A percentile compares a stretch with the other conserved stretches of the same genome.
phyloP scores from a whole-genome alignment of 2,113 vertebrate genomes.

The Mirza zaza region DNA sequence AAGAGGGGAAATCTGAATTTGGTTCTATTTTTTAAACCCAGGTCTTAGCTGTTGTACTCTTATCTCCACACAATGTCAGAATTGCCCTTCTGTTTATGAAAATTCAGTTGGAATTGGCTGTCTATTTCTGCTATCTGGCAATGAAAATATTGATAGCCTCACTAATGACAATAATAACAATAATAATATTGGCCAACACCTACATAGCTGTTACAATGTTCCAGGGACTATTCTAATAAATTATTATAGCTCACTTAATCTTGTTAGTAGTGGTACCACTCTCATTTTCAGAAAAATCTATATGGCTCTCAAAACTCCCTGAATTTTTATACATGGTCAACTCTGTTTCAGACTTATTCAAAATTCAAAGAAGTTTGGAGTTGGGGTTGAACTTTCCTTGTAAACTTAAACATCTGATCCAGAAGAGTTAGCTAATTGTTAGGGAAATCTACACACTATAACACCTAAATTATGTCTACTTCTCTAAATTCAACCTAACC shows the following conservation, averaged over 20 bases:
- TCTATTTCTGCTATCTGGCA: not conserved
- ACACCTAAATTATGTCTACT: not conserved
- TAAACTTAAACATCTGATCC: not conserved
- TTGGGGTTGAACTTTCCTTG: not conserved
- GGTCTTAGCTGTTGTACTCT: not conserved
- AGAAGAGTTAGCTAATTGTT: not conserved
- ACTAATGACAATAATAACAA: not conserved
- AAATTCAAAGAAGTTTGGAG: not conserved
- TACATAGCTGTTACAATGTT: not conserved
- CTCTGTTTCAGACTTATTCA: not conserved
- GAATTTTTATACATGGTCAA: not conserved
- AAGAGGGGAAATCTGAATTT: not conserved
- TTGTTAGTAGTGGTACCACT: not conserved
- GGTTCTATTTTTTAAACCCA: not conserved
- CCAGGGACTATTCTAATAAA: not conserved
- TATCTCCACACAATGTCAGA: not conserved
- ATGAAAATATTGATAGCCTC: not conserved
- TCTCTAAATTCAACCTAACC: not conserved
- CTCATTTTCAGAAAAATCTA: not conserved
- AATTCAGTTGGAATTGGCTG: not conserved
- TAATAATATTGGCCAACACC: not conserved
- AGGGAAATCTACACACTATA: not conserved
- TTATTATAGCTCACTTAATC: not conserved
- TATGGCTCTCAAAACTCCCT: not conserved
- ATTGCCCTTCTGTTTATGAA: not conserved